Percentiles rank a stretch among this genome's conserved stretches.
phyloP scores from a whole-genome alignment of 2,888 invertebrate genomes.

The Danaus chrysippus region DNA sequence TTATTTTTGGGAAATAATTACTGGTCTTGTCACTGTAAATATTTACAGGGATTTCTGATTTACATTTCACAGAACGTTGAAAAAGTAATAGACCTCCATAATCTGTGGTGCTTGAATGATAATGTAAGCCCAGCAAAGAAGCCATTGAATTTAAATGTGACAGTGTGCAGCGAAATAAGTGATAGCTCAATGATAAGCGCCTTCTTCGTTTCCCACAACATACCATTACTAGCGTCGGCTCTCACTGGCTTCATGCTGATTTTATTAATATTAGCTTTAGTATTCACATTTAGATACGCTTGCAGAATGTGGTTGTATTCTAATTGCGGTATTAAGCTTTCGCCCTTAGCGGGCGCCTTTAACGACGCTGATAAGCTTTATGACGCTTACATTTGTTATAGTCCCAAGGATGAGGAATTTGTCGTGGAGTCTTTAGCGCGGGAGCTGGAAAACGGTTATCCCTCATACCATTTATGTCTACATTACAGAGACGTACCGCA shows the following conservation, averaged over 20 bases:
- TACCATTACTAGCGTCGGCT: conserved; percentile 89
- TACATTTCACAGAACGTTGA: conserved; percentile 90
- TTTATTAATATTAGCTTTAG: conserved; percentile 86
- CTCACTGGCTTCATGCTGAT: conserved; percentile 88
- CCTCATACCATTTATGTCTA: conserved; percentile 90
- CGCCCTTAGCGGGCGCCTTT: conserved; percentile 83
- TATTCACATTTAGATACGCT: conserved; percentile 91
- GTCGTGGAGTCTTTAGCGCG: conserved; percentile 91
- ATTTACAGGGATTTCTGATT: conserved; percentile 88
- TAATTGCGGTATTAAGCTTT: conserved; percentile 90
- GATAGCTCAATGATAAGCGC: conserved; percentile 89
- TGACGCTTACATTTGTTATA: conserved; percentile 96
- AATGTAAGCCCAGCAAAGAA: conserved; percentile 84
- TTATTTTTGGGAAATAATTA: conserved; percentile 88
- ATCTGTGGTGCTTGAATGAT: conserved; percentile 87
- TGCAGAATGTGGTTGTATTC: conserved; percentile 93
- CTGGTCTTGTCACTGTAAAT: conserved; percentile 95
- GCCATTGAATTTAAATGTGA: conserved; percentile 89
- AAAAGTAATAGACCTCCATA: conserved; percentile 85
- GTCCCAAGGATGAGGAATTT: conserved; percentile 94
- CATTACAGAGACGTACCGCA: conserved; percentile 92
- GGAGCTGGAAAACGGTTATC: conserved; percentile 89
- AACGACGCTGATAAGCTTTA: conserved; percentile 93
- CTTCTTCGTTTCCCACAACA: conserved; percentile 89
- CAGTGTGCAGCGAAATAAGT: conserved; percentile 90